Base-by-base conservation (phyloP, 1,140 invertebrate species). In the Atta colombica region DNA sequence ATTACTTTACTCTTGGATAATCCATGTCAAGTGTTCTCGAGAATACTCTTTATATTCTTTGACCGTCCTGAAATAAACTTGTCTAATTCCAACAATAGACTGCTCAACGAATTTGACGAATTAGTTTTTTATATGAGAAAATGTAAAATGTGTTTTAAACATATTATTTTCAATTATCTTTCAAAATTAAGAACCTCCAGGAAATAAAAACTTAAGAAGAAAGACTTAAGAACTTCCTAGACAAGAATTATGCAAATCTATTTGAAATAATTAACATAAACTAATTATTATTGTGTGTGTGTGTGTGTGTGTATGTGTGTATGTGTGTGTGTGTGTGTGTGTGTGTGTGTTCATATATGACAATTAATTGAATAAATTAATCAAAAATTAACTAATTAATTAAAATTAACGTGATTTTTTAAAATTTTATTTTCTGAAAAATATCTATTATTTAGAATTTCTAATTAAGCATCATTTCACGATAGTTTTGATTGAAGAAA, bases 1-100 rank as follows among this genome's bases (percentile, higher is more conserved):
- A 49, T 45, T 55, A 81, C 18, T 81, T 58, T 81, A 16, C 4
- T 81, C 21, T 81, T 58, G 35, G 18, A 45, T 45, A 81, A 28
- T 81, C 18, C 21, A 25, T 0, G 0, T 25, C 31, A 21, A 81
- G 4, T 71, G 18, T 68, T 81, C 21, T 71, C 35, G 10, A n/a
- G 21, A 81, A 28, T 14, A 1, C 16, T 81, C 21, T 81, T 71
- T 71, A 21, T 39, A 69, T 31, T 39, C 31, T 80, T 31, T 18
- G 6, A 16, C n/a, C n/a, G 51, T 58, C 21, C 31, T 39, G 65
- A 28, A 71, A 58, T 71, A 69, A 80, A 71, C 16, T 68, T 25
- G 31, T n/a, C 35, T 18, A 28, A 81, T 69, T 55, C 10, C 35
- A 58, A 71, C 1, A 58, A 71, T 25, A 81, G 0, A n/a, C 18